Evolutionary conservation across 1,140 invertebrate genomes (phyloP), one percentile per base, ranked within the genome.

Genomic region (Tyrophagus putrescentiae): DNA sequence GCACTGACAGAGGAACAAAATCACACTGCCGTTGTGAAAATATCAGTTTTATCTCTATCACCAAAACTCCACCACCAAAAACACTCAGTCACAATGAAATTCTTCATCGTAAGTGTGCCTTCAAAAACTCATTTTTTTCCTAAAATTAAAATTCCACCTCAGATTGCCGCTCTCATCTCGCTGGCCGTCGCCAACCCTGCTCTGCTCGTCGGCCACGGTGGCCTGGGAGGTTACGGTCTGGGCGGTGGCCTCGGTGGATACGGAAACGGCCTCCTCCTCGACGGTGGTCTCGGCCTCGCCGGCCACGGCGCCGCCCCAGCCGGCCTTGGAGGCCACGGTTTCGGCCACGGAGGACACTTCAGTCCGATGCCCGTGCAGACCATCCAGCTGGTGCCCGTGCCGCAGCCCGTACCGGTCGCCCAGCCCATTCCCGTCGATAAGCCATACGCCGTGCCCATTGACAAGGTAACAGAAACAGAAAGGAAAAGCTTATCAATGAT

Each of bases 81-180:
- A n/a, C n/a, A n/a, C n/a, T 34, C 9, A 11, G 5, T 23, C 11
- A 54, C 16, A 54, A 54, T 54, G 52, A 54, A 54, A 54, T 54
- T 54, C 27, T 31, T 54, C 28, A 31, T 54, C 11, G 52, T 54
- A 54, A 54, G 52, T 54, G 21, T 31, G 21, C 13, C 21, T 45
- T 16, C 3, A n/a, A n/a, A n/a, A n/a, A n/a, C n/a, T n/a, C n/a
- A n/a, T n/a, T n/a, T n/a, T n/a, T n/a, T n/a, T n/a, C n/a, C n/a
- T n/a, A n/a, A n/a, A n/a, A n/a, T n/a, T n/a, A n/a, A n/a, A n/a
- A n/a, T n/a, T 16, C 32, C 13, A 4, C 13, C 32, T 23, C 13
- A 2, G 21, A 1, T 50, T 29, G 21, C 21, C 45, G 21, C 11
- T 29, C 13, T 50, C 21, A 31, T 54, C 28, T 54, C 52, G 13